phyloP scores from a whole-genome alignment of 2,888 invertebrate species.

The Dinocampus coccinellae region DNA sequence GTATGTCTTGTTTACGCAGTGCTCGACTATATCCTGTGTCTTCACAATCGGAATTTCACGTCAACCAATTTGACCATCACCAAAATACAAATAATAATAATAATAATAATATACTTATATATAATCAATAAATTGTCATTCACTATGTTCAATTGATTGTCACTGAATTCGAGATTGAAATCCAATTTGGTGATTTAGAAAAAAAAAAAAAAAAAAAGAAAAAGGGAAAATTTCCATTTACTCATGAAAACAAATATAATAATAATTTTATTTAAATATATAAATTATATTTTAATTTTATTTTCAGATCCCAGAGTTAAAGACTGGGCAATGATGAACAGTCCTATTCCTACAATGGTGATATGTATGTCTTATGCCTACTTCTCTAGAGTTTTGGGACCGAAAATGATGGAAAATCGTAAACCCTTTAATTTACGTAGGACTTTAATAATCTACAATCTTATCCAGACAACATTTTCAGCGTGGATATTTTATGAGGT shows the following conservation, averaged over 20 bases:
- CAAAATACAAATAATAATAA: slow-evolving; percentile 25
- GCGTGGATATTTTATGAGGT: slow-evolving; percentile 95
- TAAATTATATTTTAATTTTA: slow-evolving; percentile 7
- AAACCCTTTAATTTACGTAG: slow-evolving; percentile 87
- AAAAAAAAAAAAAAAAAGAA: too few relatives aligned
- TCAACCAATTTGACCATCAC: slow-evolving; percentile 15
- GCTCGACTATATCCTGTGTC: slow-evolving; percentile 33
- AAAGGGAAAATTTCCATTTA: neutral
- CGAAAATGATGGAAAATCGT: slow-evolving; percentile 89
- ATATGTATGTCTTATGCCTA: slow-evolving; percentile 89
- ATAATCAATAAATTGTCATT: too few relatives aligned
- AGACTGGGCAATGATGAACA: slow-evolving; percentile 91
- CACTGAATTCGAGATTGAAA: too few relatives aligned
- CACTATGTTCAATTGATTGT: too few relatives aligned
- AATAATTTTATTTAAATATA: too few relatives aligned
- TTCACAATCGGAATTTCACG: slow-evolving; percentile 39
- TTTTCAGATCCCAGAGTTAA: slow-evolving; percentile 87
- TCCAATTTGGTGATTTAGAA: too few relatives aligned
- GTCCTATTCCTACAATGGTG: slow-evolving; percentile 86
- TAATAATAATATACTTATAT: too few relatives aligned
- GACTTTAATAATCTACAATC: slow-evolving; percentile 87
- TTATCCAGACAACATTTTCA: slow-evolving; percentile 90
- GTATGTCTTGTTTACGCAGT: slow-evolving; percentile 16
- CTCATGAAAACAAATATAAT: neutral
- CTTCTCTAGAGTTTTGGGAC: slow-evolving; percentile 85